Evolutionary conservation across 2,888 invertebrate species (phyloP), one percentile per base, ranked within the genome.

Genomic region (Ceratothoa steindachneri): DNA sequence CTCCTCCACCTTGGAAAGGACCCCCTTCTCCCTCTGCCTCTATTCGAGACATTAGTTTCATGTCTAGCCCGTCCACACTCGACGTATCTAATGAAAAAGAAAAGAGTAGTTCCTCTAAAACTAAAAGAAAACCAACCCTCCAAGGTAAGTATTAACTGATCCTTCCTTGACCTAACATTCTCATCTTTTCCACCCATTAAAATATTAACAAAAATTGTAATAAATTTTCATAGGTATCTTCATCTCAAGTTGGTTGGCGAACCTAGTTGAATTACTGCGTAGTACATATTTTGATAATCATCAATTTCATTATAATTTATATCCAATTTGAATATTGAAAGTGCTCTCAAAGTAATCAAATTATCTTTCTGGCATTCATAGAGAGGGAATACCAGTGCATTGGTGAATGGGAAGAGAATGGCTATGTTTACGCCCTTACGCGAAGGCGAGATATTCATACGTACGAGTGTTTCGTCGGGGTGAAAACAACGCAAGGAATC

Each of bases 401-500:
- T 55, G 90, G 89, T 1, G 89, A 89, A 81, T 90, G 89, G 89
- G 85, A 87, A 77, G 89, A 89, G 82, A 86, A 87, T 31, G 87
- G 87, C 22, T 84, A 88, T 0, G 86, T 89, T 74, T 89, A 89
- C 81, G 88, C 89, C 0, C 89, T 89, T 82, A 89, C 90, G 0
- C 87, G 88, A 85, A 85, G 89, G 80, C 86, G 87, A 74, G 89
- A 89, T 81, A 85, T 87, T 66, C 86, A 86, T 24, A 85, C 85
- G 65, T 89, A 88, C 81, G 89, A 90, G 83, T 90, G 89, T 82
- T 89, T 89, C 82, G 89, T 89, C 28, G 89, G 89, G 9, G 84
- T 87, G 22, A 88, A 88, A 69, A 85, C 87, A 15, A 86, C 87
- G 24, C 87, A 88, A 51, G 86, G 87, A 53, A 88, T 88, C 80